These are phyloP conservation scores for Torymus aiolomorphi DNA, from an alignment of 2,888 invertebrate genomes.

Conservation along the genomic window DNA sequence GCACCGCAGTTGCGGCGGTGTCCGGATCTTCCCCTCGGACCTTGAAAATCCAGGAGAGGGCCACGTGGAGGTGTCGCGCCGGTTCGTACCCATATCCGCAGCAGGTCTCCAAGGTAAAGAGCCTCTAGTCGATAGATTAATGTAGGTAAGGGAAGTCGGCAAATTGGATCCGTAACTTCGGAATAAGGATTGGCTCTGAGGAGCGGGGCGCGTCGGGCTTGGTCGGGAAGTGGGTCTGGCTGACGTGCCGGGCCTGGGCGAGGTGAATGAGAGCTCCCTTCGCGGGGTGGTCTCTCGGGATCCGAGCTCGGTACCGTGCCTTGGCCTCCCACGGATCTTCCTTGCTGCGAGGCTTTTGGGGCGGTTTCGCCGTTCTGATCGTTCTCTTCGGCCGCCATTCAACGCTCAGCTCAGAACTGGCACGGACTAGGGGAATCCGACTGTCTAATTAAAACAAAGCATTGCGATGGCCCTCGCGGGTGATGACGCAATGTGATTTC, in stretches of 20 bases:
- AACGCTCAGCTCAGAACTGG: conserved; percentile 75
- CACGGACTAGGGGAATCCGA: conserved; percentile 78
- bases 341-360: no score
- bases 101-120: conserved; percentile 84
- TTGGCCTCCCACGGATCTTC: no score
- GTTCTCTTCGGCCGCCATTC: no score
- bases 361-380: no score
- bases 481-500: conserved; percentile 82
- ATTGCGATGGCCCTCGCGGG: conserved; percentile 81
- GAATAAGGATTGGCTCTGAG: conserved; percentile 86
- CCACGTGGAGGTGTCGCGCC: conserved; percentile 74
- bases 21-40: no score
- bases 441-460: conserved; percentile 75
- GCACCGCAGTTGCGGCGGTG: no score
- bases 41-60: no score
- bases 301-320: no score
- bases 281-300: no score
- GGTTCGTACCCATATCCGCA: conserved; percentile 63
- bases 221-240: no score
- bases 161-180: conserved; percentile 82
- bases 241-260: no score
- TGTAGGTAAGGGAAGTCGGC: conserved; percentile 84
- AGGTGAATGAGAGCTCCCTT: no score
- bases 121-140: conserved; percentile 83
- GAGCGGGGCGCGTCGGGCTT: conserved; percentile 77